Evolutionary conservation across 2,797 vertebrate genomes (phyloP).

Genomic region (Mus caroli): DNA sequence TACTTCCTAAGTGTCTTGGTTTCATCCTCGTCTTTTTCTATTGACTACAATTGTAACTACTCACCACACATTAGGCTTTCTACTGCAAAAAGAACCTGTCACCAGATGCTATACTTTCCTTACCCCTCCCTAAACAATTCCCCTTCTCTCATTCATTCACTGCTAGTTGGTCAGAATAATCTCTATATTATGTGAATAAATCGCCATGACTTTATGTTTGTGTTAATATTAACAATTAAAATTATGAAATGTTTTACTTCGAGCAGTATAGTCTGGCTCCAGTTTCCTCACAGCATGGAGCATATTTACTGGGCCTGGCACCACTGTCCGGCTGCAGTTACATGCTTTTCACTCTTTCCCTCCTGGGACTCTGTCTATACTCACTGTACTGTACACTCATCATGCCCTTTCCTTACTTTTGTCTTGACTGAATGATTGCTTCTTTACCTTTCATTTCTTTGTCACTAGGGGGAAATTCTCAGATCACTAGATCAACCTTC

Average conservation of each 20-base stretch:
- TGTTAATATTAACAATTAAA: background rate
- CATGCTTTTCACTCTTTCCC: background rate
- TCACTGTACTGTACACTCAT: background rate
- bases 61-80: background rate
- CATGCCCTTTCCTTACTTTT: background rate
- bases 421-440: background rate
- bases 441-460: background rate
- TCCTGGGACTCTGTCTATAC: background rate
- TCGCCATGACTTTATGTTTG: background rate
- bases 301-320: background rate
- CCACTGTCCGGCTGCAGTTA: background rate
- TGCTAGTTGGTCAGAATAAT: background rate
- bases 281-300: accelerated
- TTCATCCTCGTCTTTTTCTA: background rate
- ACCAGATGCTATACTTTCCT: background rate
- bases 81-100: background rate
- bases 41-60: background rate
- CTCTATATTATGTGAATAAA: slow-evolving; percentile 36
- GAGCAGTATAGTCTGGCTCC: background rate
- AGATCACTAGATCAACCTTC: background rate
- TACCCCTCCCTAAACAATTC: background rate
- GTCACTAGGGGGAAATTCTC: background rate
- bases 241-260: too few relatives aligned
- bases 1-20: background rate
- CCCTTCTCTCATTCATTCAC: background rate